Base-by-base conservation (phyloP, 2,797 vertebrate genomes). In the Saxicola maurus region DNA sequence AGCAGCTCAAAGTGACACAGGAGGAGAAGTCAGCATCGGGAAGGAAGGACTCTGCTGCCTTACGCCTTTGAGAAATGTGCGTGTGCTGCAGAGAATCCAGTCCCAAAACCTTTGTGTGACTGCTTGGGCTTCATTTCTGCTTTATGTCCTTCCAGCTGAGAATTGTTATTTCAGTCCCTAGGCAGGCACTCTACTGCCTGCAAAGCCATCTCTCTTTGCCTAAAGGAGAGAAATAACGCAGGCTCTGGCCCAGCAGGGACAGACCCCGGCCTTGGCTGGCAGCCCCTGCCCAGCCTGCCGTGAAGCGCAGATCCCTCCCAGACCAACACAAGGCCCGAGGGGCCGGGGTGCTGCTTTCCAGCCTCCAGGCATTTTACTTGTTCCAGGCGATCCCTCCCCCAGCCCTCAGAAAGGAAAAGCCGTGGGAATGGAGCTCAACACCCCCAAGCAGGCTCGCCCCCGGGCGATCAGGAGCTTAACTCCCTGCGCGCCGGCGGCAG, bases 401-500 rank as follows among this genome's bases (percentile, higher is more conserved):
- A 87, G 85, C 85, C 69, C 73, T 77, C 88, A 91, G 81, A 94
- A 94, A 92, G 85, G 80, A 90, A 90, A 93, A 91, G 94, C 86
- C 92, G 89, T 89, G 90, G 87, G 94, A 96, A 95, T 89, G 89
- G 91, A 91, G 91, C 92, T 87, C 88, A 61, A 76, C 83, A 90
- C 79, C 79, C 61, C 33, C 79, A 93, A 86, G 82, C 18, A 78
- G 88, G 72, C 59, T 89, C 78, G 78, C 72, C 92, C 92, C 81
- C 72, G 31, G 83, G 80, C 57, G 5, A 42, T 3, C 4, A 68
- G 68, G 21, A 92, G 3, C 57, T 96, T 95, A 95, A 96, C 94
- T 76, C 95, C 67, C 79, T 93, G 69, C 0, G 13, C 0, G 93
- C 94, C 60, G 60, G 84, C 5, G 1, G 30, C 76, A 13, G 72